phyloP scores from a whole-genome alignment of 2,888 invertebrate genomes.

The Stictocephala bisonia region DNA sequence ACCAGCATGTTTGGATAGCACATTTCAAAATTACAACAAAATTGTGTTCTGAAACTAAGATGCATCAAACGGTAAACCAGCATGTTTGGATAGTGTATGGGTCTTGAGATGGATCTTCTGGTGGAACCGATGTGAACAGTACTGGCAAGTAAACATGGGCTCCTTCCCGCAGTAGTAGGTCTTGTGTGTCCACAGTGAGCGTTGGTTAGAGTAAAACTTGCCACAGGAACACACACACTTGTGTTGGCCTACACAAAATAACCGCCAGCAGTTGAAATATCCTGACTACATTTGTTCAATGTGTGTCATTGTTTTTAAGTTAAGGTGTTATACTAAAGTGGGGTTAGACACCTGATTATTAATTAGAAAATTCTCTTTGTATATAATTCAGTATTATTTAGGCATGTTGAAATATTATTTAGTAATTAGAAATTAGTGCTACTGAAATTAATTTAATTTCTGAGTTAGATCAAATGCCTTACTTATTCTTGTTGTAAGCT shows the following conservation, averaged over 20 bases:
- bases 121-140: conserved; percentile 61
- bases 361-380: no score
- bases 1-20: conserved; percentile 37
- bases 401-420: no score
- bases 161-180: conserved; percentile 62
- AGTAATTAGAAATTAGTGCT: no score
- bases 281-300: conserved; percentile 28
- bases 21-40: no score
- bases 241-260: not conserved
- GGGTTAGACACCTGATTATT: no score
- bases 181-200: conserved; percentile 60
- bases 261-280: not conserved
- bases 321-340: no score
- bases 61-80: no score
- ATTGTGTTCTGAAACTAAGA: no score
- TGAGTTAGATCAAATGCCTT: no score
- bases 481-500: no score
- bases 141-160: conserved; percentile 63
- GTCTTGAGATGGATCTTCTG: conserved; percentile 44
- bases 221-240: conserved; percentile 49
- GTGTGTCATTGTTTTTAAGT: not conserved
- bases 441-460: no score
- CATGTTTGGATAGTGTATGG: conserved; percentile 43
- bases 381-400: no score
- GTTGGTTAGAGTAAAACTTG: conserved; percentile 61